Evolutionary conservation across 2,888 invertebrate species (phyloP).

Genomic region (Achlya flavicornis): DNA sequence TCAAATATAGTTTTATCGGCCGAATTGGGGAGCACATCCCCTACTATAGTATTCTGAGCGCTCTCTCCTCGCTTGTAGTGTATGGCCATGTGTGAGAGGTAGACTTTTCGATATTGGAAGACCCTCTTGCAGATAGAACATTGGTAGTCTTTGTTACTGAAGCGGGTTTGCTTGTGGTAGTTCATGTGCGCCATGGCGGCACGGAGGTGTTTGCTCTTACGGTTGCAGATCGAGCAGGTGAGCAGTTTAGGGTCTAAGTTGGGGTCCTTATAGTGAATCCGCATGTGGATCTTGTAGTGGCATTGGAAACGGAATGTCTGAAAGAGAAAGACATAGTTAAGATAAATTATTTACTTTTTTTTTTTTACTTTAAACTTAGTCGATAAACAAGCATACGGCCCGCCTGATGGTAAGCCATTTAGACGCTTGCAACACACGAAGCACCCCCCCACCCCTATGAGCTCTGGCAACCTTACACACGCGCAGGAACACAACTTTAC

Average conservation of each 20-base stretch:
- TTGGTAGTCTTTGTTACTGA: conserved; percentile 76
- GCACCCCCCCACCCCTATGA: too few species aligned
- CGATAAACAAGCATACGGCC: too few species aligned
- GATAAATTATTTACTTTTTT: not conserved
- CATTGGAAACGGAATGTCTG: conserved; percentile 75
- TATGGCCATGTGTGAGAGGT: conserved; percentile 77
- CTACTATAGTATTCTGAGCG: conserved; percentile 65
- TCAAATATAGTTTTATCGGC: conserved; percentile 47
- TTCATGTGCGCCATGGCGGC: conserved; percentile 77
- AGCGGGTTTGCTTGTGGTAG: conserved; percentile 78
- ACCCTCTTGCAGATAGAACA: conserved; percentile 77
- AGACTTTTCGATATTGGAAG: conserved; percentile 73
- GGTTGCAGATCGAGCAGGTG: conserved; percentile 73
- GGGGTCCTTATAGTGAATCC: conserved; percentile 69
- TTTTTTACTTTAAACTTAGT: too few species aligned
- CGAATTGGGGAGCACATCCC: conserved; percentile 44
- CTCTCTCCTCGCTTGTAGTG: conserved; percentile 77
- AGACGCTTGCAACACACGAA: too few species aligned
- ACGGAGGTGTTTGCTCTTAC: conserved; percentile 74
- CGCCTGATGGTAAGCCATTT: too few species aligned
- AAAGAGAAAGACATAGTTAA: conserved; percentile 32
- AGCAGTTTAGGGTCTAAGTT: conserved; percentile 69
- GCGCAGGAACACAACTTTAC: too few species aligned
- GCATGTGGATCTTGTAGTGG: conserved; percentile 78
- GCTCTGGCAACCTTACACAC: too few species aligned